These are phyloP conservation scores for Phylloscopus collybita DNA, from an alignment of 2,797 vertebrate species.

Conservation along the genomic window DNA sequence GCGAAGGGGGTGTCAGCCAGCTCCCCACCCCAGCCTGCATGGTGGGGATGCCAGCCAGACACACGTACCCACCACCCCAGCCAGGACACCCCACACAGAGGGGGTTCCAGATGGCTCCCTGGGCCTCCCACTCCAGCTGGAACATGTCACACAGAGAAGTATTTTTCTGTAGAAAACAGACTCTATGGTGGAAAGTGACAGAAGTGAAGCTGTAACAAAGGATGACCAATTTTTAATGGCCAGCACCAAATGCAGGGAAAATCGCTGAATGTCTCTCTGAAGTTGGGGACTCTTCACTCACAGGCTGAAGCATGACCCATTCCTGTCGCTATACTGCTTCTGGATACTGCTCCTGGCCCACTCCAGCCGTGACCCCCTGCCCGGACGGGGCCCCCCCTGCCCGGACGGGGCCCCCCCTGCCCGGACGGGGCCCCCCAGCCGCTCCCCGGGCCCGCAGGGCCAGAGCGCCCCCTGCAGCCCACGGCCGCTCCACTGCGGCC, in stretches of 20 bases:
- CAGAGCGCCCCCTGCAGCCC: background rate
- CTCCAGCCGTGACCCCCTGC: background rate
- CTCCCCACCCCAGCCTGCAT: background rate
- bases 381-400: background rate
- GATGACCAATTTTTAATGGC: slow-evolving; percentile 88
- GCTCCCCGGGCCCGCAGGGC: background rate
- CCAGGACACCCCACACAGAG: background rate
- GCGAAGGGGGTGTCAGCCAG: background rate
- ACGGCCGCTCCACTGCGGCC: no score
- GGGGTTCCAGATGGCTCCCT: background rate
- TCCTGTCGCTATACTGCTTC: background rate
- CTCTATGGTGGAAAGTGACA: slow-evolving; percentile 92
- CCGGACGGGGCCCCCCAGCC: background rate
- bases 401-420: background rate
- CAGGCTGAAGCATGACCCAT: background rate
- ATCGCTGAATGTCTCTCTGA: slow-evolving; percentile 13
- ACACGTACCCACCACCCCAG: background rate
- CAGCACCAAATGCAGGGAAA: slow-evolving; percentile 42
- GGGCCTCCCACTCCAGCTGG: background rate
- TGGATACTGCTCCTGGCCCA: background rate
- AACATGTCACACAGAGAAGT: background rate
- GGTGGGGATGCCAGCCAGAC: background rate
- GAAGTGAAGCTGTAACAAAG: slow-evolving; percentile 89
- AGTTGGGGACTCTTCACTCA: background rate
- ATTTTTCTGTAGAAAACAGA: slow-evolving; percentile 93